phyloP scores from a whole-genome alignment of 2,888 invertebrate species.

The Abrostola tripartita region DNA sequence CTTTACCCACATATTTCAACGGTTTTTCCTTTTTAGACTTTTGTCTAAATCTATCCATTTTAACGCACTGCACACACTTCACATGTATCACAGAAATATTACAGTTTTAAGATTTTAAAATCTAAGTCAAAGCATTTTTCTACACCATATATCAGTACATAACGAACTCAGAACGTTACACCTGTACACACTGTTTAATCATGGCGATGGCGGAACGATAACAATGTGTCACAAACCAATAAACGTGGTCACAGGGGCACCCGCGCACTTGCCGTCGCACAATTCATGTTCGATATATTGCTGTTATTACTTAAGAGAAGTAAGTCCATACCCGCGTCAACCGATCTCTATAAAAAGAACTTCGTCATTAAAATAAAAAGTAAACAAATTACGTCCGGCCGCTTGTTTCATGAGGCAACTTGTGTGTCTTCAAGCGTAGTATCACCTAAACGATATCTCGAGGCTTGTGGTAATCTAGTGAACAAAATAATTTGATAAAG shows the following conservation, averaged over 20 bases:
- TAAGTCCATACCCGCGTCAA: conserved; percentile 11
- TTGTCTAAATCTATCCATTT: conserved; percentile 77
- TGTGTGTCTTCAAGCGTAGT: conserved; percentile 53
- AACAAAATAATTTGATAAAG: conserved; percentile 57
- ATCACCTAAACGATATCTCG: conserved; percentile 67
- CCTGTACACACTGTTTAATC: conserved; percentile 79
- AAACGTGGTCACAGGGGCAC: conserved; percentile 39
- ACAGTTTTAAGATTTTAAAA: conserved; percentile 46
- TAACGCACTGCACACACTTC: conserved; percentile 36
- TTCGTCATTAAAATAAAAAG: conserved; percentile 60
- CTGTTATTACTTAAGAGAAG: conserved; percentile 36
- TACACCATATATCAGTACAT: conserved; percentile 66
- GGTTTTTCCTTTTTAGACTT: conserved; percentile 76
- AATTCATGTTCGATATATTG: conserved; percentile 44
- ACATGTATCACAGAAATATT: conserved; percentile 25
- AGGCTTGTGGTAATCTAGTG: conserved; percentile 68
- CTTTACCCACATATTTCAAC: conserved; percentile 68
- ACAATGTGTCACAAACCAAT: conserved; percentile 67
- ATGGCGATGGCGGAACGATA: conserved; percentile 74
- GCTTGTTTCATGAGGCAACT: conserved; percentile 52
- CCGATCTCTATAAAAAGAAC: conserved; percentile 32
- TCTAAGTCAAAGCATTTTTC: conserved; percentile 52
- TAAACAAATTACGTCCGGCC: conserved; percentile 62
- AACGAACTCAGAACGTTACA: conserved; percentile 69
- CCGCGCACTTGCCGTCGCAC: conserved; percentile 36